These are phyloP conservation scores for Acrocephalus kingi DNA, from an alignment of 2,113 vertebrate species.

Conservation along the genomic window DNA sequence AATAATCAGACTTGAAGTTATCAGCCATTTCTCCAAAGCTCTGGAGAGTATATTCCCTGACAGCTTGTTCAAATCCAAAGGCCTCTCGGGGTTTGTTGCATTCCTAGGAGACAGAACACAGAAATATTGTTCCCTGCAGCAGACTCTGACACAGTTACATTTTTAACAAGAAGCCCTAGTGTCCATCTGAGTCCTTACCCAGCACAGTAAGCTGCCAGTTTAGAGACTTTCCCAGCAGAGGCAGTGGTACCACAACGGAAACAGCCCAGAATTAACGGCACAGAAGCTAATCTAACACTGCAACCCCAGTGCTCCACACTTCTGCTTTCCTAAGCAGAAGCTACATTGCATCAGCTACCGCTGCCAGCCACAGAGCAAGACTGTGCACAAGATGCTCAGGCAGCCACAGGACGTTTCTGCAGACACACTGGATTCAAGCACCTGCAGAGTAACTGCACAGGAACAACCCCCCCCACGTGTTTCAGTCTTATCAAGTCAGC, in stretches of 20 bases:
- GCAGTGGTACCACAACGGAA: background rate
- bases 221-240: background rate
- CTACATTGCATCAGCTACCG: background rate
- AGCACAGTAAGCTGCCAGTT: background rate
- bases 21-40: conserved; percentile 99
- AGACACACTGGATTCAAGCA: background rate
- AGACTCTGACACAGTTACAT: background rate
- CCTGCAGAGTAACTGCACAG: background rate
- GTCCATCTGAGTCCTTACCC: background rate
- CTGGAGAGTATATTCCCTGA: conserved; percentile 94
- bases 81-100: conserved; percentile 97
- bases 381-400: background rate
- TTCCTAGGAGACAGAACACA: conserved; percentile 77
- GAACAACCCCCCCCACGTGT: background rate
- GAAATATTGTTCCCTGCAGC: background rate
- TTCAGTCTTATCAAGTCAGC: background rate
- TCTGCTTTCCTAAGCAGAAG: background rate
- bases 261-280: background rate
- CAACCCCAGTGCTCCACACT: background rate
- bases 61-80: conserved; percentile 96
- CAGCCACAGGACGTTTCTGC: background rate
- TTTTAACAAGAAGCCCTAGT: background rate
- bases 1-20: conserved; percentile 99
- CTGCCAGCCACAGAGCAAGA: background rate
- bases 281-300: background rate